These are phyloP conservation scores for Reinhardtius hippoglossoides DNA, from an alignment of 2,113 vertebrate species.

Conservation along the genomic window DNA sequence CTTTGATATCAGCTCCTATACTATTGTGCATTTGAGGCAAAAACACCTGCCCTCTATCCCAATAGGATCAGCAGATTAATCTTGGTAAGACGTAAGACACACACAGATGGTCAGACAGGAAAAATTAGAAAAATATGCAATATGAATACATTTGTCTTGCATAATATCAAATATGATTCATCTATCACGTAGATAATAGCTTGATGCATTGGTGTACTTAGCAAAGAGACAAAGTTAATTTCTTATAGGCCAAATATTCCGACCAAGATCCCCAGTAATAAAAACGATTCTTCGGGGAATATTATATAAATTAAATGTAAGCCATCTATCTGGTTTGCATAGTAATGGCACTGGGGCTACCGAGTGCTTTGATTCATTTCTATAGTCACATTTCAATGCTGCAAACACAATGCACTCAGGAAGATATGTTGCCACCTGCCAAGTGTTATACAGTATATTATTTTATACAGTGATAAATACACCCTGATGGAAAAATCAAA, in stretches of 20 bases:
- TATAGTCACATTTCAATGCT: slow-evolving; percentile 57
- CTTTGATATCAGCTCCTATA: slow-evolving; percentile 87
- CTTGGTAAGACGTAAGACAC: slow-evolving; percentile 89
- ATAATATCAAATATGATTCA: slow-evolving; percentile 89
- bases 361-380: slow-evolving; percentile 68
- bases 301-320: slow-evolving; percentile 85
- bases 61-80: slow-evolving; percentile 92
- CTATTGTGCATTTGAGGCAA: slow-evolving; percentile 80
- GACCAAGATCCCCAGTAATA: slow-evolving; percentile 77
- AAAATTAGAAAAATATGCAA: slow-evolving; percentile 94
- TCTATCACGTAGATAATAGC: slow-evolving; percentile 87
- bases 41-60: slow-evolving; percentile 88
- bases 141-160: slow-evolving; percentile 90
- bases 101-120: slow-evolving; percentile 93
- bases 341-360: slow-evolving; percentile 68
- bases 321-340: slow-evolving; percentile 79
- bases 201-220: slow-evolving; percentile 88
- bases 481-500: slow-evolving; percentile 10
- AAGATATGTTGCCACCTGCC: slow-evolving; percentile 47
- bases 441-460: slow-evolving; percentile 35
- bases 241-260: slow-evolving; percentile 84
- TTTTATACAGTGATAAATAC: slow-evolving; percentile 46
- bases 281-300: slow-evolving; percentile 82
- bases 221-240: slow-evolving; percentile 87
- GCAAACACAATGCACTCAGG: slow-evolving; percentile 58